A percentile compares a stretch with the other conserved stretches of the same genome.
Evolutionary conservation across 2,797 vertebrate genomes (phyloP).

Genomic region (Sebastes vulpes): DNA sequence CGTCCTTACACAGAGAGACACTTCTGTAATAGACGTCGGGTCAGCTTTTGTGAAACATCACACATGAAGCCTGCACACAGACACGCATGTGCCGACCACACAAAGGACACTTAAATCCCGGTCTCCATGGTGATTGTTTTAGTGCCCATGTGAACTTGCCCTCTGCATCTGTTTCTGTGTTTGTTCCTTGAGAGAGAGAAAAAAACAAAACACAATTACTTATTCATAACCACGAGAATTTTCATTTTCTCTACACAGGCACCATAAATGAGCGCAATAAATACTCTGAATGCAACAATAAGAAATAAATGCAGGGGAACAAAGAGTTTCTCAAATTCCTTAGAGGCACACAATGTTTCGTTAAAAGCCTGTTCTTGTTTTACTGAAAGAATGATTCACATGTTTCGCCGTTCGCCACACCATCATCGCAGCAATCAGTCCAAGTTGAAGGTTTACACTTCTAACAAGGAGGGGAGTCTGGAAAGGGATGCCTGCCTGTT

Average conservation of each 20-base stretch:
- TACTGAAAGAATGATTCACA: slow-evolving; percentile 27
- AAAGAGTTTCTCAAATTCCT: slow-evolving; percentile 18
- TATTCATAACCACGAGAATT: slow-evolving; percentile 74
- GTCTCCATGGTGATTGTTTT: slow-evolving; percentile 89
- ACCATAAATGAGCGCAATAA: slow-evolving; percentile 60
- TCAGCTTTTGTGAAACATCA: slow-evolving; percentile 66
- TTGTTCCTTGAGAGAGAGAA: slow-evolving; percentile 57
- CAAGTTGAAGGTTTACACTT: slow-evolving; percentile 60
- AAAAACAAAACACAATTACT: slow-evolving; percentile 46
- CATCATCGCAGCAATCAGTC: slow-evolving; percentile 27
- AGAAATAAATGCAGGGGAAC: slow-evolving; percentile 20
- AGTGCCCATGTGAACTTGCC: slow-evolving; percentile 82
- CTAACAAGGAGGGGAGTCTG: slow-evolving; percentile 26
- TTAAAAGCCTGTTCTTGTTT: slow-evolving; percentile 22
- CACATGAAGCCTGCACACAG: slow-evolving; percentile 32
- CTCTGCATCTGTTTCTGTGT: slow-evolving; percentile 84
- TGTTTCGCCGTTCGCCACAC: slow-evolving; percentile 15
- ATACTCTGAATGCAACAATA: slow-evolving; percentile 38
- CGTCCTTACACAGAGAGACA: slow-evolving; percentile 45
- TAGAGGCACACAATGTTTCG: neutral
- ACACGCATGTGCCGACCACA: slow-evolving; percentile 27
- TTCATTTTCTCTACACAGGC: slow-evolving; percentile 44
- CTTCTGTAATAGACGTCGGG: slow-evolving; percentile 58
- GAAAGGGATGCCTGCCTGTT: slow-evolving; percentile 4
- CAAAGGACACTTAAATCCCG: slow-evolving; percentile 57